phyloP scores from a whole-genome alignment of 2,797 vertebrate genomes.

The Poecile montanus region DNA sequence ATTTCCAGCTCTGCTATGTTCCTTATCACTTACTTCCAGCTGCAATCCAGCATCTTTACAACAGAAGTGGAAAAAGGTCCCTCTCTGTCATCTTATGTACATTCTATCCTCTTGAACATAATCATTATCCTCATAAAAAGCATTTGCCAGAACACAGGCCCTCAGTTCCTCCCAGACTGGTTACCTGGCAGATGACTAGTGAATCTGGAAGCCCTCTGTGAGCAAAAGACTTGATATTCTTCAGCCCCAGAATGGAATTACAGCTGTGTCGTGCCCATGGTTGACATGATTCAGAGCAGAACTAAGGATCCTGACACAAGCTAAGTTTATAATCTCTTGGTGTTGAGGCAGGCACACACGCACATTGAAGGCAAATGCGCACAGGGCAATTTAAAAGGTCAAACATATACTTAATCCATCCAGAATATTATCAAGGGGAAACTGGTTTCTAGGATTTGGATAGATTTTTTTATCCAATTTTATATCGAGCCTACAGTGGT shows the following conservation, averaged over 20 bases:
- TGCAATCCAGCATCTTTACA: slow-evolving; percentile 35
- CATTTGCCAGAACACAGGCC: neutral
- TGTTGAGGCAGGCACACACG: neutral
- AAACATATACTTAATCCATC: neutral
- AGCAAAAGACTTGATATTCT: neutral
- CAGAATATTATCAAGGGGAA: neutral
- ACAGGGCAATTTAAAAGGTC: neutral
- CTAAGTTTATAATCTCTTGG: neutral
- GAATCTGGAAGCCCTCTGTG: neutral
- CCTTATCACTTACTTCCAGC: slow-evolving; percentile 49
- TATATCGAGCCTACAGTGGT: neutral
- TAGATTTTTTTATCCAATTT: neutral
- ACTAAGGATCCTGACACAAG: neutral
- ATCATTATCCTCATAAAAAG: neutral
- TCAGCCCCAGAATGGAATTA: neutral
- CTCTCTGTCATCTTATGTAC: neutral
- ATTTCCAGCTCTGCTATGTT: neutral
- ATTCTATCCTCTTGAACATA: neutral
- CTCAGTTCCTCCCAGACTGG: neutral
- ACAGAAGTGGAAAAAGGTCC: neutral
- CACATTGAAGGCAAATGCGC: neutral
- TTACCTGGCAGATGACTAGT: neutral
- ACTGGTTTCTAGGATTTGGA: neutral
- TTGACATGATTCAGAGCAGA: neutral
- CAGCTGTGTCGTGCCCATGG: neutral